Conservation (phyloP, 2,888 invertebrate species). For the Pterostichus madidus region DNA sequence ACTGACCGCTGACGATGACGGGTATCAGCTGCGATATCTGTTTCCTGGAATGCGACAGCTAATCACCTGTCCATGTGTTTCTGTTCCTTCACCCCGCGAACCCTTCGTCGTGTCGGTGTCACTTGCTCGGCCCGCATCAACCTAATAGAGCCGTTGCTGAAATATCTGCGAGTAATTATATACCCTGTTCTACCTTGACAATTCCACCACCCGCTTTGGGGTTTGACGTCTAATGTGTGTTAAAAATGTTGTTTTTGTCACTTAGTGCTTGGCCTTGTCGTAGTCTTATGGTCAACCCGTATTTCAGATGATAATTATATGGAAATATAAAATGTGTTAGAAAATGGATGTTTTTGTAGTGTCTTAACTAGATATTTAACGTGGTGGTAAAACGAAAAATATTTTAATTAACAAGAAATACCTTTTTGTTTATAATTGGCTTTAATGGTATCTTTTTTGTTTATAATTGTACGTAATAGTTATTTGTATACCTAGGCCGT, state of each 20-base stretch:
- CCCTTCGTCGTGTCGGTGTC: slow-evolving; percentile 1
- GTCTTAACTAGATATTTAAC: slow-evolving; percentile 3
- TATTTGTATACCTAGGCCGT: no score
- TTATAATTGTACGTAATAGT: no score
- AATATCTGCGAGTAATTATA: slow-evolving; percentile 63
- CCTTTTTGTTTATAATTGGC: no score
- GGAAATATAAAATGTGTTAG: not conserved
- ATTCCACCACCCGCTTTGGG: slow-evolving; percentile 17
- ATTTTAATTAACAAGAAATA: no score
- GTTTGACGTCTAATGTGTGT: slow-evolving; percentile 3
- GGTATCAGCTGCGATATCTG: slow-evolving; percentile 62
- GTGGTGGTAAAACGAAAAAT: not conserved
- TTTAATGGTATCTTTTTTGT: no score
- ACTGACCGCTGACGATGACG: slow-evolving; percentile 46
- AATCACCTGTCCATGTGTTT: slow-evolving; percentile 55
- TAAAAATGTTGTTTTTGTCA: slow-evolving; percentile 31
- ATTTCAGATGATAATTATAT: slow-evolving; percentile 31
- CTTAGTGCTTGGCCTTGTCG: slow-evolving; percentile 21
- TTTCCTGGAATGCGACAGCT: slow-evolving; percentile 60
- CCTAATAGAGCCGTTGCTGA: slow-evolving; percentile 61
- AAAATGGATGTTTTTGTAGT: slow-evolving; percentile 6
- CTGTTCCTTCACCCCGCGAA: not conserved
- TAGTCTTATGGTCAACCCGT: slow-evolving; percentile 24
- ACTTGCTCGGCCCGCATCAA: slow-evolving; percentile 28
- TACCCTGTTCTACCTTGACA: slow-evolving; percentile 41